Base-by-base conservation (phyloP, 92 coral and sea anemone genomes). In the Siderastrea siderea region DNA sequence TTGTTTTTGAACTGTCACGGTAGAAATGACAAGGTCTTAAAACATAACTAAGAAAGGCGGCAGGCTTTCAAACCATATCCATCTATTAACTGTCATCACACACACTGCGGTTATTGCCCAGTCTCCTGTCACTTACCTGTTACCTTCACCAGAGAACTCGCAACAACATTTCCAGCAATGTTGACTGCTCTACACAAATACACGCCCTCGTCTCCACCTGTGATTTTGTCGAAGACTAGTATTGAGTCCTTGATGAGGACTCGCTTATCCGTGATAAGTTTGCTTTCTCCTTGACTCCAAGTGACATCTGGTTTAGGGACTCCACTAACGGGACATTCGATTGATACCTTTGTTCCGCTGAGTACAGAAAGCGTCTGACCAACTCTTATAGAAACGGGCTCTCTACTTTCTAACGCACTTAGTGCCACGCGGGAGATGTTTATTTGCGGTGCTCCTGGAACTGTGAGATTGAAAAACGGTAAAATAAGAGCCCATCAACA, bases 251-350 rank as follows among this genome's bases (percentile, higher is more conserved):
- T 16, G 46, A 87, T 71, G 69, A 61, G 47, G 9, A 93, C 53
- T 14, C 86, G 87, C 9, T 81, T 95, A 74, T 71, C 86, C 48
- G 92, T 38, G 50, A 11, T 66, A 45, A 93, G 80, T 53, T 57
- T 53, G 16, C 63, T 75, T 48, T 90, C 83, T 16, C 92, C 93
- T 65, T 88, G 88, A 47, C 85, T 91, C 99, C 99, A 98, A 5
- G 75, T 83, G 64, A 95, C 85, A n/a, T 52, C 86, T 54, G 99
- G 99, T 9, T 79, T 53, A n/a, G 99, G 99, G 62, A 95, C 55
- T 1, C 99, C 99, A 17, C 83, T 85, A 75, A 89, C 94, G 47
- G 95, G 94, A 71, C 99, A 98, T 53, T 88, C 88, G 62, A 98
- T 94, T 26, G 92, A 91, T 66, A 98, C 78, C 72, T 92, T 91